Conservation (phyloP, 2,797 vertebrate genomes). For the Onychomys arenicola region DNA sequence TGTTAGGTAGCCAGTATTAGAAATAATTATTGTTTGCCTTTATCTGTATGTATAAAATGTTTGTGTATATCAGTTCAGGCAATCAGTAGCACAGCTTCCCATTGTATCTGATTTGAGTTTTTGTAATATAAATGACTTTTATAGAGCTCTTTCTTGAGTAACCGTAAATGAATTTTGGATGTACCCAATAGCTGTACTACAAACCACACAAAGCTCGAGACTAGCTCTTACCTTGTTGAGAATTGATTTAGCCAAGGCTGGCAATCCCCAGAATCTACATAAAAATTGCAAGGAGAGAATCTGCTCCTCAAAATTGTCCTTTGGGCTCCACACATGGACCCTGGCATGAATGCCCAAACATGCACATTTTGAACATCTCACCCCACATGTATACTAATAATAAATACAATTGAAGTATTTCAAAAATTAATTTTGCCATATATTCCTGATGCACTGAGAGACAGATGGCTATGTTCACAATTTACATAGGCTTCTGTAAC, state of each 20-base stretch:
- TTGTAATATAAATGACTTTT: not conserved
- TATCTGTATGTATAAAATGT: not conserved
- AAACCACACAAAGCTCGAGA: not conserved
- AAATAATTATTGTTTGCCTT: constrained; percentile 21
- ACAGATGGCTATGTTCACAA: not conserved
- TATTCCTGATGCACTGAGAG: not conserved
- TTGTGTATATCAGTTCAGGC: not conserved
- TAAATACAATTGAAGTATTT: not conserved
- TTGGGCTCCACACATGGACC: not conserved
- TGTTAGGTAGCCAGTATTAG: not conserved
- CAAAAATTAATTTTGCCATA: not conserved
- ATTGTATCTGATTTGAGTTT: not conserved
- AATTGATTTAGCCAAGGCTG: not conserved
- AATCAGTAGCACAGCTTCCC: not conserved
- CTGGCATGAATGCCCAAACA: not conserved
- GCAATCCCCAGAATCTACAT: too few relatives aligned
- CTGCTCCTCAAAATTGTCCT: not conserved
- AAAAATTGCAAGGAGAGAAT: not conserved
- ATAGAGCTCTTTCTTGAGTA: not conserved
- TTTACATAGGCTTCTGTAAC: not conserved
- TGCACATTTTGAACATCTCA: not conserved
- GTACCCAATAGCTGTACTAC: not conserved
- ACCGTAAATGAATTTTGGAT: not conserved
- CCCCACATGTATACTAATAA: not conserved
- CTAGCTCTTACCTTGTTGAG: not conserved